These are phyloP conservation scores for Colossoma macropomum DNA, from an alignment of 2,113 vertebrate genomes.

Conservation along the genomic window DNA sequence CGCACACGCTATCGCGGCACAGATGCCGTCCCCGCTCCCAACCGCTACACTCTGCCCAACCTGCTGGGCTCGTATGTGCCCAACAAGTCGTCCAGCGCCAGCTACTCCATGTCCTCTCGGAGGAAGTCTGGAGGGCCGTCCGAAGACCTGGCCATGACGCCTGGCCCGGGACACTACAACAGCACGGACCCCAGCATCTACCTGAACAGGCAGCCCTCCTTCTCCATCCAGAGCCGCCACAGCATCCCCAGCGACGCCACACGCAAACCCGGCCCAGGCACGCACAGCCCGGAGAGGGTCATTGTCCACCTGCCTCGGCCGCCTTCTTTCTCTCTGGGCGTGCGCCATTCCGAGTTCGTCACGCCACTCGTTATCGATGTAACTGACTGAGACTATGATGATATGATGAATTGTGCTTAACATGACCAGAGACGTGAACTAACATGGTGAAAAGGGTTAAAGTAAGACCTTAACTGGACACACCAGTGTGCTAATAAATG, in stretches of 20 bases:
- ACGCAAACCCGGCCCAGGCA: slow-evolving; percentile 79
- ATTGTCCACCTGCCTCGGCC: slow-evolving; percentile 68
- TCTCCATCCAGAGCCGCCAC: slow-evolving; percentile 84
- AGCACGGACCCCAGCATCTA: slow-evolving; percentile 79
- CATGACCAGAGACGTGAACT: no score
- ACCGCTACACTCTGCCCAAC: slow-evolving; percentile 84
- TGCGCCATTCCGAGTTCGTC: slow-evolving; percentile 81
- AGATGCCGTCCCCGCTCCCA: slow-evolving; percentile 81
- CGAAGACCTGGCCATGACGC: slow-evolving; percentile 80
- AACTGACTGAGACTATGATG: slow-evolving; percentile 64
- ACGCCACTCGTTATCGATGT: slow-evolving; percentile 73
- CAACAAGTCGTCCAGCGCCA: slow-evolving; percentile 79
- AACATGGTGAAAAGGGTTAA: no score
- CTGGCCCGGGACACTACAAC: slow-evolving; percentile 83
- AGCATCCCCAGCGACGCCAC: slow-evolving; percentile 55
- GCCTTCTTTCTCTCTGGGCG: slow-evolving; percentile 82
- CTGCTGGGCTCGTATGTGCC: slow-evolving; percentile 80
- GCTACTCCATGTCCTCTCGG: slow-evolving; percentile 75
- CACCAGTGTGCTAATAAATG: no score
- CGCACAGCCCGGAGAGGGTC: slow-evolving; percentile 83
- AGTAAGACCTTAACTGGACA: no score
- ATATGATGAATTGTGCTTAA: neutral
- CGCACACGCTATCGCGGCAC: slow-evolving; percentile 77
- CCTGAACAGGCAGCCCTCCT: slow-evolving; percentile 78
- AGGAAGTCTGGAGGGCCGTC: slow-evolving; percentile 61